phyloP scores from a whole-genome alignment of 2,797 vertebrate genomes.

The Hephaestus fuliginosus region DNA sequence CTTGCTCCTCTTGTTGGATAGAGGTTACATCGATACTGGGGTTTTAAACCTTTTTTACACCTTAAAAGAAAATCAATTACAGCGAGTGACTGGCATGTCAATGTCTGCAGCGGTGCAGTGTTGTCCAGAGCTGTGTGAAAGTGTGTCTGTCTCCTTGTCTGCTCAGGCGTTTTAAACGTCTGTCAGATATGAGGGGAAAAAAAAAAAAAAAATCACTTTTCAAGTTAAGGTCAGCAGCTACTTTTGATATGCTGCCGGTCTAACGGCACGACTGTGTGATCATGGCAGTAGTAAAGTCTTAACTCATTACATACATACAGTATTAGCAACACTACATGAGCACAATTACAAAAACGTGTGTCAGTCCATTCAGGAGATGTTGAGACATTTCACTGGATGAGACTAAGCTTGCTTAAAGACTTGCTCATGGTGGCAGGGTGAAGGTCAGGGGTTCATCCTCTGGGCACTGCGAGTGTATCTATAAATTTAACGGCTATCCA shows the following conservation, averaged over 20 bases:
- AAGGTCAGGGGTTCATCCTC: not conserved
- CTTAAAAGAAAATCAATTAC: slow-evolving; percentile 79
- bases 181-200: slow-evolving; percentile 22
- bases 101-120: slow-evolving; percentile 37
- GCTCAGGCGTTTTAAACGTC: slow-evolving; percentile 31
- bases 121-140: slow-evolving; percentile 23
- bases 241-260: slow-evolving; percentile 11
- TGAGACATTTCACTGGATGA: too few relatives aligned
- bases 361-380: too few relatives aligned
- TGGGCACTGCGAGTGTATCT: not conserved
- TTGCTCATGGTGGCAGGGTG: too few relatives aligned
- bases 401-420: too few relatives aligned
- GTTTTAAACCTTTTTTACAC: slow-evolving; percentile 71
- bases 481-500: not conserved
- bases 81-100: slow-evolving; percentile 64
- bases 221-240: slow-evolving; percentile 16
- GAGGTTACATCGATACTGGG: slow-evolving; percentile 61
- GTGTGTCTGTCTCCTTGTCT: slow-evolving; percentile 35
- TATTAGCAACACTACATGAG: too few relatives aligned
- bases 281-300: slow-evolving; percentile 18
- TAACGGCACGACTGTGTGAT: slow-evolving; percentile 20
- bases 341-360: too few relatives aligned
- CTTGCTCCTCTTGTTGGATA: slow-evolving; percentile 49
- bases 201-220: slow-evolving; percentile 10
- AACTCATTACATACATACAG: slow-evolving; percentile 7